Percentiles rank a stretch among this genome's conserved stretches.
These are phyloP conservation scores for Calidris pugnax DNA, from an alignment of 2,113 vertebrate species.

Conservation along the genomic window DNA sequence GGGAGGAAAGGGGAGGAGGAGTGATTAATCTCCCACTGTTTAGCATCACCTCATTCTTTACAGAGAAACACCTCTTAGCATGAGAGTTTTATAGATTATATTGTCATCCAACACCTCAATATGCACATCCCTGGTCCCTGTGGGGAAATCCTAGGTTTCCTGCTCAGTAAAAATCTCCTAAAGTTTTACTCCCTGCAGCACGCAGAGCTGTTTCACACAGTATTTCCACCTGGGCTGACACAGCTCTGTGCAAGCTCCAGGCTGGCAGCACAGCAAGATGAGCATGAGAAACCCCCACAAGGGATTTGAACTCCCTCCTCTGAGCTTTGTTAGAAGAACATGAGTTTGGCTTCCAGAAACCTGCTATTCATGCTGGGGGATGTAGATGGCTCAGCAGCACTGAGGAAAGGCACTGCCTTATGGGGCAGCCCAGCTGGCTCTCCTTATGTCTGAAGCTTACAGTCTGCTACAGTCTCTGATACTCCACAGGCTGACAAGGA, in stretches of 20 bases:
- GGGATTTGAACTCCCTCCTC: background rate
- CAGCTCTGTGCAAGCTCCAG: background rate
- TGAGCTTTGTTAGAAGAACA: background rate
- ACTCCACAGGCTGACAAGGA: background rate
- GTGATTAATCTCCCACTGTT: conserved; percentile 46
- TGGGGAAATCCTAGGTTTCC: background rate
- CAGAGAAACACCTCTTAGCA: conserved; percentile 7
- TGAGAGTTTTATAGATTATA: conserved; percentile 34
- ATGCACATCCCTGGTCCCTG: background rate
- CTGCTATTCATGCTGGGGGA: background rate
- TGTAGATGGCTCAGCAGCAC: background rate
- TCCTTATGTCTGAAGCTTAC: background rate
- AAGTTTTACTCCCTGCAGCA: background rate
- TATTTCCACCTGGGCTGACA: background rate
- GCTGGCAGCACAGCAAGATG: background rate
- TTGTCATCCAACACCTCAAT: background rate
- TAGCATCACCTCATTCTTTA: conserved; percentile 24
- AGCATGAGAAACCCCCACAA: background rate
- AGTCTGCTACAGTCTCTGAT: background rate
- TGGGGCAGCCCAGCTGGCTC: conserved; percentile 24
- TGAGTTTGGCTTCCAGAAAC: background rate
- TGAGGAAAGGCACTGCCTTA: background rate
- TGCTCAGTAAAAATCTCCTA: background rate
- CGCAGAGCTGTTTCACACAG: background rate
- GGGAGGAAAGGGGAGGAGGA: conserved; percentile 26